Evolutionary conservation across 2,113 vertebrate genomes (phyloP).

Genomic region (Lota lota): DNA sequence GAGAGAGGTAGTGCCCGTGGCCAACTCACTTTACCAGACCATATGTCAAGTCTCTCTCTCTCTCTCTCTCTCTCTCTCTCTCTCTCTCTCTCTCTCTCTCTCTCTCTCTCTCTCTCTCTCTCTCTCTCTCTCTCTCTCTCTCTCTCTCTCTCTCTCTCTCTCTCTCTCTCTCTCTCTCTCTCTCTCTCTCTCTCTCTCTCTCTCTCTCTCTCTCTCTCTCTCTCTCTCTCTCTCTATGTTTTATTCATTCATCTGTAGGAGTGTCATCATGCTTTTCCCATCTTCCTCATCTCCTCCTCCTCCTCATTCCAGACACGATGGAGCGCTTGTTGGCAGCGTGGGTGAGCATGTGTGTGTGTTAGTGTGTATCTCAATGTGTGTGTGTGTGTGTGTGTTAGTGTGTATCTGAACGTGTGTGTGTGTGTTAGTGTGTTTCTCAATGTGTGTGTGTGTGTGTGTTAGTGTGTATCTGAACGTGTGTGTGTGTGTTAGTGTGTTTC

Average conservation of each 20-base stretch:
- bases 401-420: neutral
- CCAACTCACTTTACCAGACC: constrained; percentile 32
- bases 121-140: no score
- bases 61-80: constrained; percentile 8
- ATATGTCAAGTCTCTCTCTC: constrained; percentile 42
- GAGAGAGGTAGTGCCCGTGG: constrained; percentile 9
- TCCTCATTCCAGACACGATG: neutral
- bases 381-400: neutral
- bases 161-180: no score
- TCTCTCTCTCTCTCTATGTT: constrained; percentile 49
- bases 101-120: no score
- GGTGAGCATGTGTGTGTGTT: neutral
- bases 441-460: no score
- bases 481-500: neutral
- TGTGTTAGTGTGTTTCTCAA: no score
- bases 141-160: constrained; percentile 15
- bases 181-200: no score
- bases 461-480: no score
- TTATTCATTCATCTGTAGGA: constrained; percentile 59
- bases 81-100: constrained; percentile 21
- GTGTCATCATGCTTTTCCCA: constrained; percentile 41
- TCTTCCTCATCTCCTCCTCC: constrained; percentile 14
- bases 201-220: neutral
- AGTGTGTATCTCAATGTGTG: neutral
- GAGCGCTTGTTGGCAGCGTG: neutral